Base-by-base conservation (phyloP, 2,113 vertebrate species). In the Pyxicephalus adspersus region DNA sequence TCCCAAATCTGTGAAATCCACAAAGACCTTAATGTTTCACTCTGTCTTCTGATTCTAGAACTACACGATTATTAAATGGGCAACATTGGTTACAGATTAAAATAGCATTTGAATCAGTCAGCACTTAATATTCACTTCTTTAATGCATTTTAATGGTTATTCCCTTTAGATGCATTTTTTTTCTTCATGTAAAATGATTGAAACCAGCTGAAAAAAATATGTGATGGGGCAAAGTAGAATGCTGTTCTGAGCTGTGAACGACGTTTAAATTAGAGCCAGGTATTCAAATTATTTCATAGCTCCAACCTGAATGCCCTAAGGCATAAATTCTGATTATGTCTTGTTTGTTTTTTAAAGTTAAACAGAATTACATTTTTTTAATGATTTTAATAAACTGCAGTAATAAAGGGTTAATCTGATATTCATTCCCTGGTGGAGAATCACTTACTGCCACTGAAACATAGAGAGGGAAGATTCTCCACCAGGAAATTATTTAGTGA, bases 81-180 rank as follows among this genome's bases (percentile, higher is more conserved):
- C 79, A 85, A 84, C 84, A 75, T 82, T 73, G 85, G 87, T 84
- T 85, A 66, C 31, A 76, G 86, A 77, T 84, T 75, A 77, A 64
- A 76, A 84, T 84, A 86, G 81, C 29, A 84, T 85, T 87, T 87
- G 88, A 91, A 93, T 96, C 93, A 94, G 88, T 95, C 91, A 88
- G 84, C 91, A 89, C 89, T 91, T 93, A 92, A 91, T 91, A 90
- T 90, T 91, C 93, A 93, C 91, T 90, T 89, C 86, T 89, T 92
- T 89, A 89, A 88, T 91, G 89, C 92, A 91, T 89, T 86, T 93
- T 92, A 92, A 91, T 90, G 91, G 91, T 90, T 91, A 92, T 90
- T 91, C 79, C 79, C 79, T 20, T n/a, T 57, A 50, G 79, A 65
- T 23, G 16, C 15, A 52, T 18, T 67, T 38, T 71, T 61, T 80